Conservation (phyloP, 2,797 vertebrate species). For the Hypotaenidia philippensis region DNA sequence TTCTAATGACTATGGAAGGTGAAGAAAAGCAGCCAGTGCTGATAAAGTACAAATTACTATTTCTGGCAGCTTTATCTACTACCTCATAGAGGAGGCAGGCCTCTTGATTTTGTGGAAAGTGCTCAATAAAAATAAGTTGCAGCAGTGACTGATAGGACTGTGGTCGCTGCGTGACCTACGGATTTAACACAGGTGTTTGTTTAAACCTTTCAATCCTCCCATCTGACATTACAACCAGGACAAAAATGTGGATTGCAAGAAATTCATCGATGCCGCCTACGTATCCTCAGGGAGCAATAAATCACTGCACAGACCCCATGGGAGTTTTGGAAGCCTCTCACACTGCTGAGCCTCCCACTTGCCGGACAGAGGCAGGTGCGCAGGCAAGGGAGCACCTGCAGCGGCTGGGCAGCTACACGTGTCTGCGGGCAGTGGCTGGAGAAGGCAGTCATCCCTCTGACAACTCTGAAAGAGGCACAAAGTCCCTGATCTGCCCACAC, state of each 20-base stretch:
- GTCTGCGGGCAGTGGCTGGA: fast-evolving
- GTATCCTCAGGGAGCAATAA: constrained; percentile 36
- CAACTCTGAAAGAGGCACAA: fast-evolving
- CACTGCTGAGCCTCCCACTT: background rate
- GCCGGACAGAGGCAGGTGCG: background rate
- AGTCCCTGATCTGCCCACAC: background rate
- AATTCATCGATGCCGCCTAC: constrained; percentile 49
- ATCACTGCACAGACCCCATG: background rate
- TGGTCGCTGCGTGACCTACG: background rate
- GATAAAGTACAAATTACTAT: constrained; percentile 20
- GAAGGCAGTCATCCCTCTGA: background rate
- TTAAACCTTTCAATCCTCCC: constrained; percentile 53
- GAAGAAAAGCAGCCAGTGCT: background rate
- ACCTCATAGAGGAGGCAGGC: background rate
- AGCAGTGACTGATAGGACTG: background rate
- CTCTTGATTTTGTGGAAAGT: constrained; percentile 31
- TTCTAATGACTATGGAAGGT: background rate
- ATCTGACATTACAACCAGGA: background rate
- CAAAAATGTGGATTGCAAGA: constrained; percentile 27
- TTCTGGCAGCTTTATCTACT: background rate
- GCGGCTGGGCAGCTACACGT: background rate
- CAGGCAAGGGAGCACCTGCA: background rate
- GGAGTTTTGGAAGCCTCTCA: constrained; percentile 21
- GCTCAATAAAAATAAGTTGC: constrained; percentile 45
- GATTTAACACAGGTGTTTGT: constrained; percentile 48